Evolutionary conservation across 2,797 vertebrate species (phyloP).

Genomic region (Takifugu ocellatus): DNA sequence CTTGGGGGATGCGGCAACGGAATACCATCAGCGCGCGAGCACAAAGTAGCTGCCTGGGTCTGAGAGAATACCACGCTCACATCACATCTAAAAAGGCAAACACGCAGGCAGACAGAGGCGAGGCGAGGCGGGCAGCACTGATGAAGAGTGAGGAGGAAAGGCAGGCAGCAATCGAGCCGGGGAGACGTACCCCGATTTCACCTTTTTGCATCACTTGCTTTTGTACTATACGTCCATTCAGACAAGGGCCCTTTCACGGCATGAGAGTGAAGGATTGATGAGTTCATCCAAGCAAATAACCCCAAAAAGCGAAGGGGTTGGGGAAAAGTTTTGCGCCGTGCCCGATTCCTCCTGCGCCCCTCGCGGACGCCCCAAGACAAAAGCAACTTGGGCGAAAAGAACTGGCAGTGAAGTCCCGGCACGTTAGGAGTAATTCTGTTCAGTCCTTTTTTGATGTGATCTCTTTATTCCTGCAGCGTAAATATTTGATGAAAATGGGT

Average conservation of each 20-base stretch:
- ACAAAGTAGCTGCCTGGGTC: constrained; percentile 66
- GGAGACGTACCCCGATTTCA: constrained; percentile 72
- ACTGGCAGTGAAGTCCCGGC: constrained; percentile 65
- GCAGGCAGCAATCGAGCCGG: constrained; percentile 63
- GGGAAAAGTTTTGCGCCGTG: constrained; percentile 58
- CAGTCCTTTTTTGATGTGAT: constrained; percentile 91
- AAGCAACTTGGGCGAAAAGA: constrained; percentile 58
- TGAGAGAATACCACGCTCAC: constrained; percentile 70
- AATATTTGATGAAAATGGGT: constrained; percentile 97
- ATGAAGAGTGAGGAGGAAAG: constrained; percentile 71
- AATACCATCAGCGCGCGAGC: constrained; percentile 66
- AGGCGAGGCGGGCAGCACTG: constrained; percentile 65
- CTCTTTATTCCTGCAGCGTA: constrained; percentile 76
- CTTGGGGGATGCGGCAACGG: constrained; percentile 71
- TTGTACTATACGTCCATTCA: constrained; percentile 70
- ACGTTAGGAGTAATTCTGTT: constrained; percentile 93
- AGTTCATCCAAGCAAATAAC: constrained; percentile 72
- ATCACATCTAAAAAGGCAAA: constrained; percentile 69
- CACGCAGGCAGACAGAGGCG: constrained; percentile 61
- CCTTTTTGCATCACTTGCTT: constrained; percentile 82
- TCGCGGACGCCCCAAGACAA: constrained; percentile 28
- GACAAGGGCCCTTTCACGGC: constrained; percentile 68
- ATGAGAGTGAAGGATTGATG: constrained; percentile 63
- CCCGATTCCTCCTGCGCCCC: constrained; percentile 44
- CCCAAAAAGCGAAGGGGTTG: constrained; percentile 26